Evolutionary conservation across 2,113 vertebrate genomes (phyloP), one percentile per base, ranked within the genome.

Genomic region (Scomber colias): DNA sequence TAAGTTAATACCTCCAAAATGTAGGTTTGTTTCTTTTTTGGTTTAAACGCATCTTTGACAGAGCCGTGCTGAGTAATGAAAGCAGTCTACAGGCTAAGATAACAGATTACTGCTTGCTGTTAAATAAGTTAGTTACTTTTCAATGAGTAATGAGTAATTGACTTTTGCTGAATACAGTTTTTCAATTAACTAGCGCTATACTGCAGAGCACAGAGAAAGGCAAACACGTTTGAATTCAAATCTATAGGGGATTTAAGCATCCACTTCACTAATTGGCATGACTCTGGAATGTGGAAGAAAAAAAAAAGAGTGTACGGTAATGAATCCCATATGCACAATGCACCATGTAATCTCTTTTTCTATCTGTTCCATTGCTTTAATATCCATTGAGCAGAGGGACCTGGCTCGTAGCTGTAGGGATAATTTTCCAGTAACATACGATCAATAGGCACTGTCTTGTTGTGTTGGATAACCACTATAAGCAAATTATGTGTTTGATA

Each of bases 401-500:
- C 14, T 21, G 0, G 6, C 68, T 66, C 49, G 51, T 64, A 67
- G 75, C 46, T 49, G 11, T 40, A 62, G 70, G 56, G 63, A 24
- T 80, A 81, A 87, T 87, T 87, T 78, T 61, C 35, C 35, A 54
- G 60, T 69, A 81, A 81, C 65, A 73, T 55, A 44, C 45, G 50
- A 90, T 91, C 83, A 74, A 88, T 83, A 82, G 55, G 54, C 3
- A 53, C 15, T 61, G 61, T 72, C 56, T 62, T 69, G 64, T 66
- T 66, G 31, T 67, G 72, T 54, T 82, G 75, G 76, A 59, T 50
- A 71, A 53, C 62, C 35, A 50, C 62, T 44, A n/a, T 54, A 80
- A 87, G 74, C 57, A 89, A 89, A 91, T 78, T 44, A 82, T 67
- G 61, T 72, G 15, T 82, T 82, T 74, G 84, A 84, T 81, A 50